A percentile compares a stretch with the other conserved stretches of the same genome.
Conservation (phyloP, 2,797 vertebrate species). For the Malurus leucopterus region DNA sequence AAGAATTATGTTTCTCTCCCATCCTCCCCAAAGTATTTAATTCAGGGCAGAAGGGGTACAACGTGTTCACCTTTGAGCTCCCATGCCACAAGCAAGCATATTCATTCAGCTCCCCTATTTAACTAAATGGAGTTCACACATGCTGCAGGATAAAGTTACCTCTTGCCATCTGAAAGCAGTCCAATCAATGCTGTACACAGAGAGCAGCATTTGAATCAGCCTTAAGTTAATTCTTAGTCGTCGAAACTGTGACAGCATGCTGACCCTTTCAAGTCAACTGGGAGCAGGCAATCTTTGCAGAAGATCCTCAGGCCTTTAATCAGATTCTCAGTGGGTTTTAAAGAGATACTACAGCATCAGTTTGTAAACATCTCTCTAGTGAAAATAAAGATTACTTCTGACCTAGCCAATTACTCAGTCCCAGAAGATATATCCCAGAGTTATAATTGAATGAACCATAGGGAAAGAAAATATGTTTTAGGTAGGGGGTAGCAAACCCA, state of each 20-base stretch:
- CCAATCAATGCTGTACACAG: slow-evolving; percentile 58
- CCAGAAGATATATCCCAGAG: slow-evolving; percentile 59
- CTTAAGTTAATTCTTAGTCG: slow-evolving; percentile 65
- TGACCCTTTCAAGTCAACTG: slow-evolving; percentile 65
- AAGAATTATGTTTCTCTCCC: slow-evolving; percentile 25
- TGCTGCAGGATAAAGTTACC: slow-evolving; percentile 56
- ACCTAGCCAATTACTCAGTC: slow-evolving; percentile 65
- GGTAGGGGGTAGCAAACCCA: slow-evolving; percentile 31
- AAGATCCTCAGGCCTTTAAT: slow-evolving; percentile 65
- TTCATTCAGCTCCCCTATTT: slow-evolving; percentile 41
- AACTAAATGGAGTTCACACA: slow-evolving; percentile 60
- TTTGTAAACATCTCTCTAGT: slow-evolving; percentile 66
- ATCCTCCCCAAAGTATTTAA: slow-evolving; percentile 40
- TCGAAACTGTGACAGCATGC: slow-evolving; percentile 58
- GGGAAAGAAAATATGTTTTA: slow-evolving; percentile 46
- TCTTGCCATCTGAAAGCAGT: slow-evolving; percentile 45
- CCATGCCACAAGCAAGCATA: background rate
- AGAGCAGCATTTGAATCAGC: slow-evolving; percentile 62
- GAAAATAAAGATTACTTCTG: slow-evolving; percentile 68
- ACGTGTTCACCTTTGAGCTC: slow-evolving; percentile 16
- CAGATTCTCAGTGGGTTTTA: slow-evolving; percentile 68
- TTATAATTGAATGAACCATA: slow-evolving; percentile 50
- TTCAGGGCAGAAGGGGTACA: slow-evolving; percentile 32
- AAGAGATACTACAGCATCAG: slow-evolving; percentile 60
- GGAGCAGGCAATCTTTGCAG: slow-evolving; percentile 62